Evolutionary conservation across 2,113 vertebrate species (phyloP).

Genomic region (Solea solea): DNA sequence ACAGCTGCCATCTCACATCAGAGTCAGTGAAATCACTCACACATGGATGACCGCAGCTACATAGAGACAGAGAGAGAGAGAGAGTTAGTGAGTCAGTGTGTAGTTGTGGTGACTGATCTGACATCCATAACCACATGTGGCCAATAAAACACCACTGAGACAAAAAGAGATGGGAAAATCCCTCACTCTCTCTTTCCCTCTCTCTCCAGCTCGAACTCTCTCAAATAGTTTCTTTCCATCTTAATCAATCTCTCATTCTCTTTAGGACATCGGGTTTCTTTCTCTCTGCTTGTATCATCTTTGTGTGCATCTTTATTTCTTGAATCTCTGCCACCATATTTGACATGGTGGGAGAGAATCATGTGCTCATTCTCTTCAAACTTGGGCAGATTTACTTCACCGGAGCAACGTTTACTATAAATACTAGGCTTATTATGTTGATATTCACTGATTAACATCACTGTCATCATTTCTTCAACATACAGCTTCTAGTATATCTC

Average conservation of each 20-base stretch:
- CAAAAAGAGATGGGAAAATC: conserved; percentile 65
- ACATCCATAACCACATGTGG: conserved; percentile 69
- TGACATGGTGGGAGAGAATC: background rate
- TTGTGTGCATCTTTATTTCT: background rate
- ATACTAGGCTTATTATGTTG: too few species aligned
- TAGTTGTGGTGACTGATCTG: conserved; percentile 61
- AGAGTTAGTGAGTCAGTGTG: conserved; percentile 41
- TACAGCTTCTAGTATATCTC: too few species aligned
- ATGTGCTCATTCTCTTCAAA: background rate
- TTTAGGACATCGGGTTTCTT: conserved; percentile 36
- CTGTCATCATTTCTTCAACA: too few species aligned
- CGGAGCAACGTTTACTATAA: too few species aligned
- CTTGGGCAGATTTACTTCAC: too few species aligned
- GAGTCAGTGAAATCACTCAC: conserved; percentile 30
- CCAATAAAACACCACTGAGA: conserved; percentile 65
- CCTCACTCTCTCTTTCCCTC: conserved; percentile 29
- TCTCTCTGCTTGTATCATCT: conserved; percentile 24
- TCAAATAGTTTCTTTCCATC: conserved; percentile 5
- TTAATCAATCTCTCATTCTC: conserved; percentile 1
- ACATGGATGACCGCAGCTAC: conserved; percentile 13
- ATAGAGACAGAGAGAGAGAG: conserved; percentile 25
- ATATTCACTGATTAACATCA: too few species aligned
- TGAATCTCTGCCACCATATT: background rate
- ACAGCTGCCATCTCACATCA: conserved; percentile 46
- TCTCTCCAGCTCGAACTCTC: background rate